Evolutionary conservation across 2,888 invertebrate genomes (phyloP), one percentile per base, ranked within the genome.

Genomic region (Mylabris sibirica): DNA sequence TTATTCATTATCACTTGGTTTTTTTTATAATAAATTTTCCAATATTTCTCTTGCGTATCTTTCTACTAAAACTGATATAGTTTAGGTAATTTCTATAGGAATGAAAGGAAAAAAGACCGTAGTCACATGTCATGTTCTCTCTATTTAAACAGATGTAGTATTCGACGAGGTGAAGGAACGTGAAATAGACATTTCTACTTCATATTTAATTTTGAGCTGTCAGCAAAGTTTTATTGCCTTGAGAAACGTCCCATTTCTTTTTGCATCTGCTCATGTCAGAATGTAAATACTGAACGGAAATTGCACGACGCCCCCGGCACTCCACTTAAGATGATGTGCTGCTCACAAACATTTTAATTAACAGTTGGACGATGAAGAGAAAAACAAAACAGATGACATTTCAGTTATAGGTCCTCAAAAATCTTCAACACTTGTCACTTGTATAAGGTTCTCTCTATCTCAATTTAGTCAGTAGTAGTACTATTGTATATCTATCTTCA

Each of bases 181-280:
- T 72, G 74, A 61, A 75, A 72, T 71, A 74, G 78, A 78, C 79
- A 76, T 77, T 78, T 78, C 78, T 74, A 80, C 79, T 80, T 80
- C 79, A 80, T 79, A 80, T 80, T 80, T 80, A 80, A 80, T 80
- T 80, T 80, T 70, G 77, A 75, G 76, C 80, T 80, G 80, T 80
- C 80, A 80, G 73, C 77, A 69, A 79, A 81, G 80, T 80, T 81
- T 81, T 81, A 81, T 81, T 79, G 80, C 80, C 78, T 77, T 75
- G 75, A 79, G 79, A 79, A 76, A 76, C 76, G 76, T 77, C 76
- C 76, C 76, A 77, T 78, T 78, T 80, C 77, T 80, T 81, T 80
- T 77, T 76, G 75, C 77, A 77, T 81, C 80, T 81, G 81, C 75
- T 75, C 72, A 78, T 80, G 80, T 81, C 81, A 80, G 80, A 73